A percentile compares a stretch with the other conserved stretches of the same genome.
Evolutionary conservation across 2,113 vertebrate species (phyloP).

Genomic region (Zosterops hypoxanthus): DNA sequence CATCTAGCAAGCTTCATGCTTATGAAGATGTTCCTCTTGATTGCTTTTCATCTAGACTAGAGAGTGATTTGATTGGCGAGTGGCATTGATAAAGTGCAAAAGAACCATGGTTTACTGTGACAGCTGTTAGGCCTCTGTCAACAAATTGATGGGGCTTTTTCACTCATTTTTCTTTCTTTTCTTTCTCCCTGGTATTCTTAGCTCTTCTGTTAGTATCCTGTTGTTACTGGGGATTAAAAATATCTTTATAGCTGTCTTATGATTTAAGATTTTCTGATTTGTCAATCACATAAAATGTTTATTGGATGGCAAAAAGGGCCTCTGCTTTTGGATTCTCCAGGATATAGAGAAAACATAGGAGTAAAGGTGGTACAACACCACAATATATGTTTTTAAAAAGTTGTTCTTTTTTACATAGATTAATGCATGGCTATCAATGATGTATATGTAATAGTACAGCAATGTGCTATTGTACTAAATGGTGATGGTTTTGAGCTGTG

Average conservation of each 20-base stretch:
- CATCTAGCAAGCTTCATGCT: slow-evolving; percentile 74
- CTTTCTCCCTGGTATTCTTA: not conserved
- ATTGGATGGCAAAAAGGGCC: not conserved
- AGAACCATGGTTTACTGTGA: slow-evolving; percentile 76
- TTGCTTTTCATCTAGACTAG: slow-evolving; percentile 74
- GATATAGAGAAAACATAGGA: not conserved
- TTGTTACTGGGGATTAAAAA: slow-evolving; percentile 70
- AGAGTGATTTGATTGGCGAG: slow-evolving; percentile 71
- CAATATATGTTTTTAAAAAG: not conserved
- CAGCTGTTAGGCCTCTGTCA: slow-evolving; percentile 76
- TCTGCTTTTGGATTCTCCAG: not conserved
- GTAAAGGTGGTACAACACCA: not conserved
- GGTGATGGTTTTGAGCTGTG: not conserved
- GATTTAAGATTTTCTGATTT: slow-evolving; percentile 73
- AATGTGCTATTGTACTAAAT: not conserved
- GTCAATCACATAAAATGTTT: slow-evolving; percentile 56
- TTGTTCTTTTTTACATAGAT: not conserved
- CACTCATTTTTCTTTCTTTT: not conserved
- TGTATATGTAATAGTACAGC: not conserved
- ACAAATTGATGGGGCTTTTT: slow-evolving; percentile 13
- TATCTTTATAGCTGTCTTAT: slow-evolving; percentile 52
- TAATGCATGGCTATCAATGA: not conserved
- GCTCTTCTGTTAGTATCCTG: slow-evolving; percentile 65
- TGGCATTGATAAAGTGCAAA: slow-evolving; percentile 79
- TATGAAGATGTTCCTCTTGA: slow-evolving; percentile 78